A percentile compares a stretch with the other conserved stretches of the same genome.
Evolutionary conservation across 2,888 invertebrate genomes (phyloP).

Genomic region (Rhogogaster chlorosoma): DNA sequence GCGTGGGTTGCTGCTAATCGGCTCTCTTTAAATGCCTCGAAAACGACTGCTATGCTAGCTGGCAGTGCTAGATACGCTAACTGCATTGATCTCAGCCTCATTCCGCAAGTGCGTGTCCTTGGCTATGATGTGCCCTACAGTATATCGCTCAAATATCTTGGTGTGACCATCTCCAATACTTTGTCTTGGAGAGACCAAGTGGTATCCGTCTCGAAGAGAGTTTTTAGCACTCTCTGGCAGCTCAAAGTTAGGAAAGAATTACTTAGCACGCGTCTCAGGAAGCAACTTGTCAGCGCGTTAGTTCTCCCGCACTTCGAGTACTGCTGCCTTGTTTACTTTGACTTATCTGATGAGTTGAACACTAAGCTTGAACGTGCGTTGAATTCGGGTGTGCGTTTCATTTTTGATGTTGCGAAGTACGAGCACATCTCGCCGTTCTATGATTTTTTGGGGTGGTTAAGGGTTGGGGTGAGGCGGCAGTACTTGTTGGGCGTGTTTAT

Average conservation of each 20-base stretch:
- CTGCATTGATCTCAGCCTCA: neutral
- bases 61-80: slow-evolving; percentile 2
- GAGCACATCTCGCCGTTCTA: slow-evolving; percentile 6
- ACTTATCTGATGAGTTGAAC: neutral
- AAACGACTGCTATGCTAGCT: neutral
- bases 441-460: neutral
- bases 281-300: too few relatives aligned
- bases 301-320: slow-evolving; percentile 3
- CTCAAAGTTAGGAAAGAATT: too few relatives aligned
- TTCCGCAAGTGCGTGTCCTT: neutral
- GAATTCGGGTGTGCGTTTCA: neutral
- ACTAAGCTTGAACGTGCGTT: neutral
- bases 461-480: neutral
- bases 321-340: neutral
- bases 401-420: neutral
- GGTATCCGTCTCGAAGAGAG: too few relatives aligned
- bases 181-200: slow-evolving; percentile 25
- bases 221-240: too few relatives aligned
- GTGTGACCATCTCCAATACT: neutral
- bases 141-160: neutral
- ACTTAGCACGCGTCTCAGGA: too few relatives aligned
- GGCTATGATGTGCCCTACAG: slow-evolving; percentile 1
- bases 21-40: neutral
- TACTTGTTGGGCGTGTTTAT: neutral
- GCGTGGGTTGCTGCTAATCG: neutral